These are phyloP conservation scores for Grus americana DNA, from an alignment of 2,113 vertebrate genomes.

Conservation along the genomic window DNA sequence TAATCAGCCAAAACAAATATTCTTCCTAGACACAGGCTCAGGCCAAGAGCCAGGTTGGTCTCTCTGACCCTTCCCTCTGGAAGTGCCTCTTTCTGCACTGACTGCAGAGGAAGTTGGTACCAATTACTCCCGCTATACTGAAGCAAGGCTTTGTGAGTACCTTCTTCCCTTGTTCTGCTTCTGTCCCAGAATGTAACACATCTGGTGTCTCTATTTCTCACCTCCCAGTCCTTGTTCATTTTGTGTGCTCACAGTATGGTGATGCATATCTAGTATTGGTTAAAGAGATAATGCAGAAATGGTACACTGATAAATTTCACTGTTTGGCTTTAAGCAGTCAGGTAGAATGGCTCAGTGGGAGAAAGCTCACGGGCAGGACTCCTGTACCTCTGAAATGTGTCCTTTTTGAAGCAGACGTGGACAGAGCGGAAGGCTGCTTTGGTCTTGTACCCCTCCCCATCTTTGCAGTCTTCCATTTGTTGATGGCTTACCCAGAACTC, in stretches of 20 bases:
- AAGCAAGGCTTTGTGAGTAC: not conserved
- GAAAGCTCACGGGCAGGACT: not conserved
- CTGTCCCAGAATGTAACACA: too few species aligned
- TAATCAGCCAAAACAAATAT: not conserved
- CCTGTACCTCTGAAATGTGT: not conserved
- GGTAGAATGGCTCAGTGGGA: fast-evolving
- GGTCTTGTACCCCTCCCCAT: not conserved
- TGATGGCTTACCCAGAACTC: not conserved
- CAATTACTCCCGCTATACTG: not conserved
- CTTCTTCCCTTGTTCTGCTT: not conserved
- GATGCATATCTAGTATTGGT: too few species aligned
- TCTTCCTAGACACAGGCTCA: not conserved
- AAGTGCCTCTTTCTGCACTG: not conserved
- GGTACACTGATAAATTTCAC: not conserved
- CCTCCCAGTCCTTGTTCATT: not conserved
- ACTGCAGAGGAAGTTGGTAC: not conserved
- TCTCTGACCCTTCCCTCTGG: not conserved
- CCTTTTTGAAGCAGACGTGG: not conserved
- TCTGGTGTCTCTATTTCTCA: not conserved
- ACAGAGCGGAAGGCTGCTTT: not conserved
- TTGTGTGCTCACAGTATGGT: not conserved
- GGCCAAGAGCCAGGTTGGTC: not conserved
- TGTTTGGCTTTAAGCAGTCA: not conserved
- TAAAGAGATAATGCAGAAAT: not conserved
- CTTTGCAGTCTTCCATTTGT: not conserved